Conservation (phyloP, 2,888 invertebrate genomes). For the Protodeltote pygarga region DNA sequence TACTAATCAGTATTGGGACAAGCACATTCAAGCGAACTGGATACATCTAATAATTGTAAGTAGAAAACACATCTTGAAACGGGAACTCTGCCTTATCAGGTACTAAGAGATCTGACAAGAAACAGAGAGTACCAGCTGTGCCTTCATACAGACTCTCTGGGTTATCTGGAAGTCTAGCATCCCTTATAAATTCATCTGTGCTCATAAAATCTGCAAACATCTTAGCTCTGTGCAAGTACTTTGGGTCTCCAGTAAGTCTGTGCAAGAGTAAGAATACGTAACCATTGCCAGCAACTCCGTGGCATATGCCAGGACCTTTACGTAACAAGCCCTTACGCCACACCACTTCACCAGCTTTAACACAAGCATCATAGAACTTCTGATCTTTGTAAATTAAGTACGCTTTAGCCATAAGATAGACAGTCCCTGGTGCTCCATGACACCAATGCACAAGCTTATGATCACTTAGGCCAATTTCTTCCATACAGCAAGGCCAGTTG, state of each 20-base stretch:
- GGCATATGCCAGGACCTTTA: slow-evolving; percentile 96
- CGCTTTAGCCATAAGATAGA: slow-evolving; percentile 94
- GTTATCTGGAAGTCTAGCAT: slow-evolving; percentile 92
- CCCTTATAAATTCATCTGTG: slow-evolving; percentile 88
- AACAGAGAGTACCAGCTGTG: slow-evolving; percentile 94
- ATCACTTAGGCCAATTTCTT: slow-evolving; percentile 87
- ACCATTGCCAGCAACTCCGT: slow-evolving; percentile 94
- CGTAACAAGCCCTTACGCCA: slow-evolving; percentile 94
- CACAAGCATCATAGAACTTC: slow-evolving; percentile 90
- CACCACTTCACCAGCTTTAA: slow-evolving; percentile 90
- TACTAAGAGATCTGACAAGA: slow-evolving; percentile 90
- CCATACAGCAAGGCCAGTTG: slow-evolving; percentile 92
- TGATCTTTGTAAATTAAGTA: slow-evolving; percentile 91
- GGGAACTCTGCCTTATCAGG: slow-evolving; percentile 93
- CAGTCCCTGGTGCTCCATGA: slow-evolving; percentile 94
- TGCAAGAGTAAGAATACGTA: slow-evolving; percentile 93
- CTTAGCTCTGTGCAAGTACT: slow-evolving; percentile 91
- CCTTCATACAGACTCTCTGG: slow-evolving; percentile 96
- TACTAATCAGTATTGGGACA: slow-evolving; percentile 19
- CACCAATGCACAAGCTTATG: slow-evolving; percentile 96
- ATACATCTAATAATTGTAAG: slow-evolving; percentile 44
- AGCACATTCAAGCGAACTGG: slow-evolving; percentile 15
- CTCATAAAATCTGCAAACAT: slow-evolving; percentile 92
- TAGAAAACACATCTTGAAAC: slow-evolving; percentile 91
- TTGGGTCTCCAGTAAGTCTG: slow-evolving; percentile 90